Percentiles rank a stretch among this genome's conserved stretches.
These are phyloP conservation scores for Protonibea diacanthus DNA, from an alignment of 2,797 vertebrate species.

Conservation along the genomic window DNA sequence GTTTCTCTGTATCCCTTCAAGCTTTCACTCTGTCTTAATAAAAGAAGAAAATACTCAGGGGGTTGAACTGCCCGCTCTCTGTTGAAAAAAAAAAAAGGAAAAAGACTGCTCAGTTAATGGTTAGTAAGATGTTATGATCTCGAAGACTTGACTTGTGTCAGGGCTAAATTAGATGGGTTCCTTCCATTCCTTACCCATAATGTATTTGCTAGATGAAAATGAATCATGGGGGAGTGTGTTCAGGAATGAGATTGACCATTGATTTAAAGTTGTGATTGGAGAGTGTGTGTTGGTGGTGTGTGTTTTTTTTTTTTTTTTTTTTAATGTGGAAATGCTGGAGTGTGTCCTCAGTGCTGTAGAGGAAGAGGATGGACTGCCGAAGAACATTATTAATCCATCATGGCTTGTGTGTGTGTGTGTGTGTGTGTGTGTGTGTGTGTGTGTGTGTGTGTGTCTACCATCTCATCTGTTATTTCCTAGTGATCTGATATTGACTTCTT, in stretches of 20 bases:
- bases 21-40: slow-evolving; percentile 29
- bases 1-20: slow-evolving; percentile 19
- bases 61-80: slow-evolving; percentile 1
- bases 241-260: slow-evolving; percentile 50
- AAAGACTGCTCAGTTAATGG: slow-evolving; percentile 40
- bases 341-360: slow-evolving; percentile 11
- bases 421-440: slow-evolving; percentile 28
- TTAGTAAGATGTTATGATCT: slow-evolving; percentile 42
- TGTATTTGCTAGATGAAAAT: slow-evolving; percentile 63
- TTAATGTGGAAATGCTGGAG: slow-evolving; percentile 2
- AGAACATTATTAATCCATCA: slow-evolving; percentile 38
- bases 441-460: slow-evolving; percentile 37
- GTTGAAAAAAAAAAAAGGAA: slow-evolving; percentile 24
- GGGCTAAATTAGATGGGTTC: slow-evolving; percentile 53
- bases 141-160: slow-evolving; percentile 19
- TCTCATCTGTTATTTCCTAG: slow-evolving; percentile 21
- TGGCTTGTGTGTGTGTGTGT: slow-evolving; percentile 24
- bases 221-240: slow-evolving; percentile 41
- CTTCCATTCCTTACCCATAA: slow-evolving; percentile 53
- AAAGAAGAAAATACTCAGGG: slow-evolving; percentile 15
- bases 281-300: slow-evolving; percentile 30
- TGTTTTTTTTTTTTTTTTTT: slow-evolving; percentile 6
- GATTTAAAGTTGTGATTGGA: slow-evolving; percentile 61
- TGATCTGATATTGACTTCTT: slow-evolving; percentile 8
- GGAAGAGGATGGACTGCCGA: slow-evolving; percentile 20